These are phyloP conservation scores for Agraylea sexmaculata DNA, from an alignment of 1,140 invertebrate species.

Conservation along the genomic window DNA sequence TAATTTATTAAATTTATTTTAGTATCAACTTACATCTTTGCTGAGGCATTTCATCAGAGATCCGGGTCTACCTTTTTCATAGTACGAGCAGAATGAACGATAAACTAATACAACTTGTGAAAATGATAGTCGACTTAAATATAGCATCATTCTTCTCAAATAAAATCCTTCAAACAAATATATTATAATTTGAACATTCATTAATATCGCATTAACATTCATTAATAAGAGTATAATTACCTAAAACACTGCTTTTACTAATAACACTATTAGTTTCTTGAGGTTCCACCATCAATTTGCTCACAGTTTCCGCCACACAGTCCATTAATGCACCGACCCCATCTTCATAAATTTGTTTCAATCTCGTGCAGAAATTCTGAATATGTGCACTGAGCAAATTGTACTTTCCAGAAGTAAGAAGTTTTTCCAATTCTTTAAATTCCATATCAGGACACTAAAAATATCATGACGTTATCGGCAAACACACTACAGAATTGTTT, in stretches of 20 bases:
- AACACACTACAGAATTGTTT: background rate
- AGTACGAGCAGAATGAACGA: constrained; percentile 51
- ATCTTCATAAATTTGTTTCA: constrained; percentile 38
- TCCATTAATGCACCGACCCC: constrained; percentile 36
- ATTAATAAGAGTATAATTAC: constrained; percentile 20
- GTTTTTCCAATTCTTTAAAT: constrained; percentile 35
- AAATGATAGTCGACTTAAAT: constrained; percentile 73
- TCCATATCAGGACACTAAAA: constrained; percentile 38
- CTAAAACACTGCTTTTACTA: constrained; percentile 36
- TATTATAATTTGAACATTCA: background rate
- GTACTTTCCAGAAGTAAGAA: constrained; percentile 36
- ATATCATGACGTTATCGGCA: background rate
- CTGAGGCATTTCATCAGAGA: constrained; percentile 35
- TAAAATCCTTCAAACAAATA: constrained; percentile 42
- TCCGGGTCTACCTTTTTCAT: constrained; percentile 41
- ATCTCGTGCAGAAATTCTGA: constrained; percentile 36
- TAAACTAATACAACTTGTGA: constrained; percentile 61
- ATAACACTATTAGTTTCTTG: constrained; percentile 29
- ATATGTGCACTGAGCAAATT: constrained; percentile 37
- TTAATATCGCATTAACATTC: background rate
- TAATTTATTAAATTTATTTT: no score
- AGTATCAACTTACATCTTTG: constrained; percentile 34
- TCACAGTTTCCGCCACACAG: constrained; percentile 35
- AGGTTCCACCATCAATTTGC: constrained; percentile 34
- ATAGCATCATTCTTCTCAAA: constrained; percentile 63